These are phyloP conservation scores for Cassiopea xamachana DNA, from an alignment of 30 jellyfish, hydroid and myxozoan genomes.

Conservation along the genomic window DNA sequence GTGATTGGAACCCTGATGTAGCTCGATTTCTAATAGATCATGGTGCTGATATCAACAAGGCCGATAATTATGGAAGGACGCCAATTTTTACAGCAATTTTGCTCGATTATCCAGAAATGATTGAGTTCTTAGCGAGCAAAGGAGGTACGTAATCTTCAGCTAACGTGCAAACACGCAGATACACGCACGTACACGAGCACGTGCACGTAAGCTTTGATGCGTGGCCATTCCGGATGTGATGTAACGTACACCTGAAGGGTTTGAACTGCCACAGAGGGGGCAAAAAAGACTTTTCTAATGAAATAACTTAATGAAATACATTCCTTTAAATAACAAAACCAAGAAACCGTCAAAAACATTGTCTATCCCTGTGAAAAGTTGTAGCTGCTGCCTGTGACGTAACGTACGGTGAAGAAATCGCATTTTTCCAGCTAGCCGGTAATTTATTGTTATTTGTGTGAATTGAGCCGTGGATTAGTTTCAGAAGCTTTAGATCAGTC, in stretches of 20 bases:
- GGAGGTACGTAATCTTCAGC: slow-evolving; percentile 46
- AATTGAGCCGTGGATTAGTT: background rate
- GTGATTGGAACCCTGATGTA: slow-evolving; percentile 83
- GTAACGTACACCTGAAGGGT: background rate
- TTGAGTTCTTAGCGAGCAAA: slow-evolving; percentile 32
- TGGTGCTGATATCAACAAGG: slow-evolving; percentile 64
- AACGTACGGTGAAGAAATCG: too few species aligned
- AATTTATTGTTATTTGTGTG: background rate
- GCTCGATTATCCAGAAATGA: slow-evolving; percentile 60
- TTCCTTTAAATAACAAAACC: background rate
- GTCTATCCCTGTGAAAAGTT: too few species aligned
- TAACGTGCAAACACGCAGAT: background rate
- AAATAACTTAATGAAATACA: background rate
- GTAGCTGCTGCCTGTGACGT: too few species aligned
- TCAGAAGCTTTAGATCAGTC: background rate
- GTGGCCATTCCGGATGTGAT: background rate
- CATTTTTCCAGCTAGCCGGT: background rate
- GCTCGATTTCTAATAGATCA: slow-evolving; percentile 57
- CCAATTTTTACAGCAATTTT: slow-evolving; percentile 61
- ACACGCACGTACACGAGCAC: too few species aligned
- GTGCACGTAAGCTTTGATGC: too few species aligned
- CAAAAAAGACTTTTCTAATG: background rate
- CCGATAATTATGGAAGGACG: slow-evolving; percentile 55
- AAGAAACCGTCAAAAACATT: too few species aligned
- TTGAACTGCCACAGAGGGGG: background rate